A percentile compares a stretch with the other conserved stretches of the same genome.
phyloP scores from a whole-genome alignment of 2,888 invertebrate species.

The Rhagonycha lutea region DNA sequence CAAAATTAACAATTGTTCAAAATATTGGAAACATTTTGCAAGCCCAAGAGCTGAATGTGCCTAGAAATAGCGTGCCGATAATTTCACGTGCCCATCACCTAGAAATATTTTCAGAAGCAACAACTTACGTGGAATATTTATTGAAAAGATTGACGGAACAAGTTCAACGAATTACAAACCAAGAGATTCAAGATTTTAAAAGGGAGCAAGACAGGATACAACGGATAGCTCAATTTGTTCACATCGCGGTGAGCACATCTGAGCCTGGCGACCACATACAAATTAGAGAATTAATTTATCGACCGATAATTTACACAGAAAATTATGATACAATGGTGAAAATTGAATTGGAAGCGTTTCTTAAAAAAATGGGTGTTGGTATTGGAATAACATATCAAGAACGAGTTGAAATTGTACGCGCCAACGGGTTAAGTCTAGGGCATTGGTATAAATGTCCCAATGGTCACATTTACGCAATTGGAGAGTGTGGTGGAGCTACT shows the following conservation, averaged over 20 bases:
- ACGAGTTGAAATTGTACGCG: conserved; percentile 59
- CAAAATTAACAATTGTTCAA: not conserved
- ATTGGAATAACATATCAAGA: conserved; percentile 55
- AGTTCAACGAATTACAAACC: conserved; percentile 38
- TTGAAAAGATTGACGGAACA: not conserved
- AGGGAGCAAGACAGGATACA: conserved; percentile 45
- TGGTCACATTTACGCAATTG: conserved; percentile 69
- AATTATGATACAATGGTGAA: conserved; percentile 28
- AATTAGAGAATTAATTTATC: conserved; percentile 24
- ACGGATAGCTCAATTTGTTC: conserved; percentile 40
- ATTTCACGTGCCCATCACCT: too few species aligned
- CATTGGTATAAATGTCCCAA: conserved; percentile 76
- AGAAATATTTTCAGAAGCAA: not conserved
- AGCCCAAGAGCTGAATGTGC: not conserved
- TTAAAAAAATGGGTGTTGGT: conserved; percentile 27
- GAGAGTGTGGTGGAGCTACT: conserved; percentile 71
- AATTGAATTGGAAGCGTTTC: conserved; percentile 23
- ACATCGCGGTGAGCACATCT: conserved; percentile 10
- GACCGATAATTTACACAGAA: conserved; percentile 30
- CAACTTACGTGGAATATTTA: not conserved
- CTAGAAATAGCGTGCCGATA: too few species aligned
- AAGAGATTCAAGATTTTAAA: conserved; percentile 45
- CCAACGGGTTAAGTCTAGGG: conserved; percentile 61
- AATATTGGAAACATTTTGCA: not conserved
- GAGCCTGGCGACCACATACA: not conserved